These are phyloP conservation scores for Cyprinodon diabolis DNA, from an alignment of 2,797 vertebrate species.

Conservation along the genomic window DNA sequence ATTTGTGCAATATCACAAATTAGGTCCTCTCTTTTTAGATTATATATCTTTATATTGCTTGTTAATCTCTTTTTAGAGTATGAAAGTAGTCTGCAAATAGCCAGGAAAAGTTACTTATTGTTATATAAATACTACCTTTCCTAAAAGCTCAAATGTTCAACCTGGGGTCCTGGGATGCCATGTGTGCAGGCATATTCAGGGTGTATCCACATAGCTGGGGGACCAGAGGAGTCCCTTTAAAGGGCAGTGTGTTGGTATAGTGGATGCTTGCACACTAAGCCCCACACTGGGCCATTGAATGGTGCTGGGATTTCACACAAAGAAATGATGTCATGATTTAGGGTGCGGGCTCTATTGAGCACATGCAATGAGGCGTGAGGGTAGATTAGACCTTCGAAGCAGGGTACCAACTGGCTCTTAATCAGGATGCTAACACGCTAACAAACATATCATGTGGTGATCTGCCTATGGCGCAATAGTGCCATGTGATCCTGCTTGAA, in stretches of 20 bases:
- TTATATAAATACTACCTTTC: constrained; percentile 28
- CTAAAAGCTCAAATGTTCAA: constrained; percentile 34
- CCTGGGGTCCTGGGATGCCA: constrained; percentile 32
- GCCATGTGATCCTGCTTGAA: constrained; percentile 73
- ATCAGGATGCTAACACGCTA: constrained; percentile 83
- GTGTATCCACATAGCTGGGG: constrained; percentile 64
- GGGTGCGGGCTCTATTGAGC: constrained; percentile 86
- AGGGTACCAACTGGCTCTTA: constrained; percentile 79
- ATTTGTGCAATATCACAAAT: constrained; percentile 18
- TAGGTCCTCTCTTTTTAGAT: constrained; percentile 19
- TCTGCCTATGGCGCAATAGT: constrained; percentile 80
- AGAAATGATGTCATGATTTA: constrained; percentile 93
- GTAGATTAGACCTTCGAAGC: constrained; percentile 86
- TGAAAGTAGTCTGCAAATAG: constrained; percentile 26
- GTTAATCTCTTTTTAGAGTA: constrained; percentile 20
- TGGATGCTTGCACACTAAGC: constrained; percentile 79
- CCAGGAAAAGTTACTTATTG: constrained; percentile 38
- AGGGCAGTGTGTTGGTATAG: constrained; percentile 78
- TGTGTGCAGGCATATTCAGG: constrained; percentile 59
- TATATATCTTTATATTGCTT: constrained; percentile 2
- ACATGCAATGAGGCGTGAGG: constrained; percentile 87
- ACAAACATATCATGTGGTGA: constrained; percentile 90
- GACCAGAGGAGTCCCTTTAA: constrained; percentile 76
- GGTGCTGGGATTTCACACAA: constrained; percentile 88
- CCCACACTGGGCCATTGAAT: constrained; percentile 79